Conservation (phyloP, 2,888 invertebrate genomes). For the Agriopis marginaria region DNA sequence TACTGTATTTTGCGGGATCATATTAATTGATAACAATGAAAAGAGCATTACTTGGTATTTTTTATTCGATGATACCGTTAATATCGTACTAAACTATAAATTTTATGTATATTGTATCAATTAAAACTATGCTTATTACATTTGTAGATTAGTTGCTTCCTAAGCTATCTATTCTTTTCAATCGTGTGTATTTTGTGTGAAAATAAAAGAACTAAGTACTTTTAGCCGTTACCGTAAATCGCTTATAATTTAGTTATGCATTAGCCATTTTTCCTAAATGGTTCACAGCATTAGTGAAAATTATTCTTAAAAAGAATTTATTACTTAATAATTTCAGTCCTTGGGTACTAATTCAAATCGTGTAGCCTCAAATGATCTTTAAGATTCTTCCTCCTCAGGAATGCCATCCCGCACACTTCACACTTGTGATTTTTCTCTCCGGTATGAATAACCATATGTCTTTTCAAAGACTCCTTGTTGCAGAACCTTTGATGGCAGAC, state of each 20-base stretch:
- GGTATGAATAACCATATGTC: slow-evolving; percentile 86
- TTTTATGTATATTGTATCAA: not conserved
- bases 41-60: not conserved
- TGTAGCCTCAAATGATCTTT: slow-evolving; percentile 78
- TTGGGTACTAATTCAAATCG: slow-evolving; percentile 57
- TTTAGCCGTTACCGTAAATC: too few species aligned
- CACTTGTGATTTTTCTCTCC: slow-evolving; percentile 86
- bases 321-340: not conserved
- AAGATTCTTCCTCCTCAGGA: slow-evolving; percentile 77
- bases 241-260: not conserved
- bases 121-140: not conserved
- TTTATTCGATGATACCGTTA: not conserved
- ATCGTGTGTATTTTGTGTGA: not conserved
- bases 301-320: too few species aligned
- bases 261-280: not conserved
- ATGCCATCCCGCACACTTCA: slow-evolving; percentile 82
- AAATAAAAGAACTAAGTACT: too few species aligned
- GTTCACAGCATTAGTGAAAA: too few species aligned
- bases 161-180: not conserved
- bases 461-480: slow-evolving; percentile 84
- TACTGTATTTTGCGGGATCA: not conserved
- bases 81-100: not conserved
- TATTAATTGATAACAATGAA: not conserved
- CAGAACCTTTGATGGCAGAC: slow-evolving; percentile 84
- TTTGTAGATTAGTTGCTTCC: not conserved